A percentile compares a stretch with the other conserved stretches of the same genome.
phyloP scores from a whole-genome alignment of 1,140 invertebrate genomes.

The Leptinotarsa defecta region DNA sequence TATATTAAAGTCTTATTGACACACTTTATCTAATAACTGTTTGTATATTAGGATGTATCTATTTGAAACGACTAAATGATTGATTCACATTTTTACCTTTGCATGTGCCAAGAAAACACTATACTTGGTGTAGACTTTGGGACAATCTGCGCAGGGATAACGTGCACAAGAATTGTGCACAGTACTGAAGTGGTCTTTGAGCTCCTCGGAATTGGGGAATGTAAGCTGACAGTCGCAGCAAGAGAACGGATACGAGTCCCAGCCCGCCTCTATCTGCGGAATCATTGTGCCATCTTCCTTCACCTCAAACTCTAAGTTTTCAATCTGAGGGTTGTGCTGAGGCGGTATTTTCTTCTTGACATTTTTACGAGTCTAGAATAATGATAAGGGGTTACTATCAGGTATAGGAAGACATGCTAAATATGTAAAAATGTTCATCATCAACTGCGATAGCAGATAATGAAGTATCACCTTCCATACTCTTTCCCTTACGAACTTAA shows the following conservation, averaged over 20 bases:
- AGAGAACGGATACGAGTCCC: slow-evolving; percentile 62
- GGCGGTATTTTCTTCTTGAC: slow-evolving; percentile 7
- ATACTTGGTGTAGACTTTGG: slow-evolving; percentile 65
- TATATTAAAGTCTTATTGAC: too few relatives aligned
- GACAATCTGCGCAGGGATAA: slow-evolving; percentile 64
- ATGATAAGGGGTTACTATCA: background rate
- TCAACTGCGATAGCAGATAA: too few relatives aligned
- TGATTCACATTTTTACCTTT: slow-evolving; percentile 41
- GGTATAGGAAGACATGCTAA: too few relatives aligned
- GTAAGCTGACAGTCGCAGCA: slow-evolving; percentile 63
- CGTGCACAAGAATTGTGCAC: slow-evolving; percentile 61
- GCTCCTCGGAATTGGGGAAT: slow-evolving; percentile 58
- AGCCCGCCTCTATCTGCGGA: slow-evolving; percentile 46
- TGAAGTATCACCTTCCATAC: too few relatives aligned
- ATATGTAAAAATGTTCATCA: too few relatives aligned
- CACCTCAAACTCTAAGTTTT: slow-evolving; percentile 45
- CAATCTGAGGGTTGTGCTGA: slow-evolving; percentile 13
- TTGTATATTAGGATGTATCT: too few relatives aligned
- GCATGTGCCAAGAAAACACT: slow-evolving; percentile 64
- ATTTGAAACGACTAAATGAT: too few relatives aligned
- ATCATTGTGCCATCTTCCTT: slow-evolving; percentile 52
- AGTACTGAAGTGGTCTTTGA: slow-evolving; percentile 60
- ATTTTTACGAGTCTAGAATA: slow-evolving; percentile 24
- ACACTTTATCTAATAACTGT: too few relatives aligned
- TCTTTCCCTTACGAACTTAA: too few relatives aligned